Evolutionary conservation across 2,113 vertebrate species (phyloP).

Genomic region (Cottus gobio): DNA sequence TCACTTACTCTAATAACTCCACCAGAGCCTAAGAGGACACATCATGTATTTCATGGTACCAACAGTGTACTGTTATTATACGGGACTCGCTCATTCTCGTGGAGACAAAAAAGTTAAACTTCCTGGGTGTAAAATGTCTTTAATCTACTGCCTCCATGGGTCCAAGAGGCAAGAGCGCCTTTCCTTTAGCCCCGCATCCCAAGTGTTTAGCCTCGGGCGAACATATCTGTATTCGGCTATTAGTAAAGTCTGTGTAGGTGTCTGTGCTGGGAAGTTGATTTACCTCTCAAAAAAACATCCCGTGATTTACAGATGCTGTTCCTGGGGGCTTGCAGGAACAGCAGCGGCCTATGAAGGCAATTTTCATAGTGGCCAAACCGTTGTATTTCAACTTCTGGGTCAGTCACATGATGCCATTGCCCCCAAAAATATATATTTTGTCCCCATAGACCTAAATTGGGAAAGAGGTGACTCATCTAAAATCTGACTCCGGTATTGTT

Average conservation of each 20-base stretch:
- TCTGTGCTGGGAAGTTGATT: too few species aligned
- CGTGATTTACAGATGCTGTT: neutral
- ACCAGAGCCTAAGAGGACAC: neutral
- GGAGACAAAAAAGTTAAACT: neutral
- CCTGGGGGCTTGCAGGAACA: too few species aligned
- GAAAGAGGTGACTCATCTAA: neutral
- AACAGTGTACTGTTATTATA: constrained; percentile 30
- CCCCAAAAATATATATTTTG: too few species aligned
- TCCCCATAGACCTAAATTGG: neutral
- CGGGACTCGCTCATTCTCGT: too few species aligned
- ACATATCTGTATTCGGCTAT: neutral
- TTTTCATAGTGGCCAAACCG: too few species aligned
- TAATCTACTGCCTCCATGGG: neutral
- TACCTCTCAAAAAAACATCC: neutral
- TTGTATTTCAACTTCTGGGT: neutral
- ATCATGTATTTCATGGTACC: neutral
- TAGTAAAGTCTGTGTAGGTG: neutral
- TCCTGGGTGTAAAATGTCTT: neutral
- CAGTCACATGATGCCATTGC: neutral
- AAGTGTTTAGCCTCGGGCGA: too few species aligned
- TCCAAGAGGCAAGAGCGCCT: neutral
- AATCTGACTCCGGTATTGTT: neutral
- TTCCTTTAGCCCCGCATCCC: neutral
- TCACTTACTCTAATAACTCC: constrained; percentile 18
- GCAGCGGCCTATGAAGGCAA: too few species aligned